Percentiles rank a stretch among this genome's conserved stretches.
These are phyloP conservation scores for Ashinkailepas kermadecensis DNA, from an alignment of 2,888 invertebrate species.

Conservation along the genomic window DNA sequence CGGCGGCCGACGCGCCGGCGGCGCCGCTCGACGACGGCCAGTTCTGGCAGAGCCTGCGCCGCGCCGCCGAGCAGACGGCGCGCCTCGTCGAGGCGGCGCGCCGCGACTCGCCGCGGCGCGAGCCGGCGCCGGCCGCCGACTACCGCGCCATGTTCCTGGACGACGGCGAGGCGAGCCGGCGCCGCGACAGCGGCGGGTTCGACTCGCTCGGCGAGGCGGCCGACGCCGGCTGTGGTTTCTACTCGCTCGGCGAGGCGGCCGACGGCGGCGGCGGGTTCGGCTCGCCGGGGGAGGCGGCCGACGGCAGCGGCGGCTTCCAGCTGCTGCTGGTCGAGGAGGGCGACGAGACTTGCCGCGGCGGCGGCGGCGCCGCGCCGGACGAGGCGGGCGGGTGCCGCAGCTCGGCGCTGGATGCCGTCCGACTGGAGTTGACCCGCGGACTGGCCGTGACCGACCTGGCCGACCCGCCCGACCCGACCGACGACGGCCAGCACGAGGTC, in stretches of 20 bases:
- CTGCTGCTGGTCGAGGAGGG: too few species aligned
- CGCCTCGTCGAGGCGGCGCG: constrained; percentile 5
- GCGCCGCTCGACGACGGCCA: not conserved
- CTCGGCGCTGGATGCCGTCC: not conserved
- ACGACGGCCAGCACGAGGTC: not conserved
- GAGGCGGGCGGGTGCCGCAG: not conserved
- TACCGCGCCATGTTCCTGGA: not conserved
- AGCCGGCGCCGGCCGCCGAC: not conserved
- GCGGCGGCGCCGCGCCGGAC: not conserved
- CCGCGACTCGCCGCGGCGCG: not conserved
- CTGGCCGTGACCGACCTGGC: not conserved
- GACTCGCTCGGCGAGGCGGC: not conserved
- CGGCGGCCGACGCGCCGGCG: not conserved
- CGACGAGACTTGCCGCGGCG: too few species aligned
- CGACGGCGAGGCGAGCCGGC: not conserved
- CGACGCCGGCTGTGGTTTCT: too few species aligned
- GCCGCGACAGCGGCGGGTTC: not conserved
- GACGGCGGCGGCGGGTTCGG: not conserved
- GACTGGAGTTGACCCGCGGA: not conserved
- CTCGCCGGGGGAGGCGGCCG: not conserved
- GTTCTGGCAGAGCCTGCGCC: not conserved
- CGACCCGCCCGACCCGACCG: not conserved
- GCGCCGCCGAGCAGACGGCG: not conserved
- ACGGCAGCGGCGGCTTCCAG: not conserved
- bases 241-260: not conserved